phyloP scores from a whole-genome alignment of 1,140 invertebrate genomes.

The Carposina sasakii region DNA sequence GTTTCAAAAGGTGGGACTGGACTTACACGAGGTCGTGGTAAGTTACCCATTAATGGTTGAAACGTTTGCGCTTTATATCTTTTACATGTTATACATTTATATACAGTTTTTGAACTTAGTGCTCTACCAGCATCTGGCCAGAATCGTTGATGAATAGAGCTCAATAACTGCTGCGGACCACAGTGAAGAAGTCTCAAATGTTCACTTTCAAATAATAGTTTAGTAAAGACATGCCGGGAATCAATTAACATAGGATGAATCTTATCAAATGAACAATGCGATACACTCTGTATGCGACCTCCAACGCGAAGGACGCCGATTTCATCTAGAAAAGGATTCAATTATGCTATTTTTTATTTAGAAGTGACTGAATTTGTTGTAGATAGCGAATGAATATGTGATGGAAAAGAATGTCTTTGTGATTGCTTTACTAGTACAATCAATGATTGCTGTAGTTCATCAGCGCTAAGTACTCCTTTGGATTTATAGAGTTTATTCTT shows the following conservation, averaged over 20 bases:
- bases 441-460: no score
- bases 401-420: background rate
- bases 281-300: background rate
- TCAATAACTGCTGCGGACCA: constrained; percentile 10
- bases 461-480: no score
- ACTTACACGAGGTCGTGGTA: constrained; percentile 4
- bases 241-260: background rate
- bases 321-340: background rate
- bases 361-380: background rate
- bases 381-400: background rate
- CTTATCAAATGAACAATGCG: background rate
- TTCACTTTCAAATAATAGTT: background rate
- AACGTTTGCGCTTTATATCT: constrained; percentile 5
- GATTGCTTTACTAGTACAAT: background rate
- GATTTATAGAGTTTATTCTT: no score
- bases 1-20: constrained; percentile 15
- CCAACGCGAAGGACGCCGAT: background rate
- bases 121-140: constrained; percentile 13
- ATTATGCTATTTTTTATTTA: background rate
- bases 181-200: constrained; percentile 7
- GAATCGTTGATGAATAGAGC: constrained; percentile 1
- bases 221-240: background rate
- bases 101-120: background rate
- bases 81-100: constrained; percentile 7
- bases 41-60: constrained; percentile 16